Base-by-base conservation (phyloP, 2,888 invertebrate species). In the Campaea margaritaria region DNA sequence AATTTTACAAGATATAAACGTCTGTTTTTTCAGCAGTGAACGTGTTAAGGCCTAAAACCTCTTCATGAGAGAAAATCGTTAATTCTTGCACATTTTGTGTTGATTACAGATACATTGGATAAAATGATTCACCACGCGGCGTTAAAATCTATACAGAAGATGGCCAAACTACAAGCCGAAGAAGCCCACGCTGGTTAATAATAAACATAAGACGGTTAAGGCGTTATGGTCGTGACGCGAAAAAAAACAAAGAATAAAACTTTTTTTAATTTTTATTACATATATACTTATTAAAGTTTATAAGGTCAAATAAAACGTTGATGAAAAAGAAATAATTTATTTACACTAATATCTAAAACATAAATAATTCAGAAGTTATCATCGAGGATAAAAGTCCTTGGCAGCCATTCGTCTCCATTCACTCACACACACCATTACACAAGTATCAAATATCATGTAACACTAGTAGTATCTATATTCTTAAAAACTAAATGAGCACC, bases 61-160 rank as follows among this genome's bases (percentile, higher is more conserved):
- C 21, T 21, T 2, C 5, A 21, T 5, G 21, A 2, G 9, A 9
- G 7, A 31, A 9, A n/a, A n/a, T 36, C 36, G 1, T n/a, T n/a
- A 31, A 9, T 9, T 7, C 0, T 31, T 31, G 31, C 31, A 31
- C 31, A 9, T 9, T 3, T 31, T 31, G 10, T 27, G 27, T 11
- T 50, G 64, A 34, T 77, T 72, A 11, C 89, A 97, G 97, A 96
- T 92, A 94, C 95, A 78, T 81, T 97, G 76, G 97, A 97, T 41
- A 89, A 94, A 15, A 94, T 94, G 61, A 95, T 97, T 55, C 97
- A 97, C 79, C 94, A 95, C 76, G 96, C 96, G 11, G 97, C 97
- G 1, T 91, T 95, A 36, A 96, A 96, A 75, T 94, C 94, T 42
- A 85, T 96, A 28, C 93, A 95, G 74, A 94, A 93, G 71, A 82